Conservation (phyloP, 2,888 invertebrate genomes). For the Apeira syringaria region DNA sequence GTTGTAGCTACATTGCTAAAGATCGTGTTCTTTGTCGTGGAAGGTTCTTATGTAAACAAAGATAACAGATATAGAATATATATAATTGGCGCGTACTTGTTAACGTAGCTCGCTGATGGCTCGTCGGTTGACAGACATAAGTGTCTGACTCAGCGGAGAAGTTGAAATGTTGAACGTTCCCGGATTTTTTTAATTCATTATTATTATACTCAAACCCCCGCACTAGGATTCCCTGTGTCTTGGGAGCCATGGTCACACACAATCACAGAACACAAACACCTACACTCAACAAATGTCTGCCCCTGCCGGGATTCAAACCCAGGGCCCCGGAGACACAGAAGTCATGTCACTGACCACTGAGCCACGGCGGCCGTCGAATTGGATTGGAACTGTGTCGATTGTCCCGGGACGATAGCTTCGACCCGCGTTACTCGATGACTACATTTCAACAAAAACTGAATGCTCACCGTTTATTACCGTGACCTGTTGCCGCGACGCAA, state of each 20-base stretch:
- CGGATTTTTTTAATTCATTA: no score
- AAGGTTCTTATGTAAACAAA: slow-evolving; percentile 14
- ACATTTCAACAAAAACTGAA: slow-evolving; percentile 13
- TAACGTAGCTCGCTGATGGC: slow-evolving; percentile 10
- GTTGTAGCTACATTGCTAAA: background rate
- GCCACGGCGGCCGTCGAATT: no score
- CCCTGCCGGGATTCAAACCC: no score
- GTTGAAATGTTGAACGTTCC: slow-evolving; percentile 1
- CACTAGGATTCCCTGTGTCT: no score
- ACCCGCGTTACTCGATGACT: slow-evolving; percentile 18
- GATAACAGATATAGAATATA: slow-evolving; percentile 20
- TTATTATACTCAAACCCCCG: no score
- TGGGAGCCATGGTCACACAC: no score
- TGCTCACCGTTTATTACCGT: slow-evolving; percentile 11
- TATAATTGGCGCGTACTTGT: slow-evolving; percentile 16
- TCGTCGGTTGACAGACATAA: slow-evolving; percentile 13
- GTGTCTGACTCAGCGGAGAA: slow-evolving; percentile 11
- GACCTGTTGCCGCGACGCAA: slow-evolving; percentile 8
- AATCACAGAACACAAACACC: no score
- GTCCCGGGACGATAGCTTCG: background rate
- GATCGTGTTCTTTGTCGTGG: slow-evolving; percentile 1
- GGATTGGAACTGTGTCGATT: background rate
- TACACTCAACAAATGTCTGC: no score
- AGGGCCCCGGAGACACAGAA: no score
- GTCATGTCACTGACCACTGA: no score